Base-by-base conservation (phyloP, 37 sponge, comb jelly and placozoan species). In the Theonella swinhoei region DNA sequence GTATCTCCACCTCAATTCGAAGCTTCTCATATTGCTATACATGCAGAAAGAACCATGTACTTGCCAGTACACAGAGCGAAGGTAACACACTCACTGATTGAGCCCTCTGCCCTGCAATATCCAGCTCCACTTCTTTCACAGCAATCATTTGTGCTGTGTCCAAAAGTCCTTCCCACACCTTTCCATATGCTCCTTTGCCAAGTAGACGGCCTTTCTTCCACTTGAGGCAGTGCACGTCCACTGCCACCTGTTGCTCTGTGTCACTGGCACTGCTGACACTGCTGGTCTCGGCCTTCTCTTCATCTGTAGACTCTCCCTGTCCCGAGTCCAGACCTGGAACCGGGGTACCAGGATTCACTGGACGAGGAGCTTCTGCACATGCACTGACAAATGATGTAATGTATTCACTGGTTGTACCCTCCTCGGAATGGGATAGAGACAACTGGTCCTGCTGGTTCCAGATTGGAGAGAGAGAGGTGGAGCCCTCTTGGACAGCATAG, bases 51-150 rank as follows among this genome's bases (percentile, higher is more conserved):
- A 47, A 47, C 54, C 14, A 14, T 14, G 54, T 47, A 47, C 14
- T 47, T 47, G 54, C 54, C 7, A 14, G 14, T 14, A 7, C 14
- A 47, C 54, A 14, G 7, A 47, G 7, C 11, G 7, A 47, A 17
- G 7, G 54, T 29, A 34, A 11, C 1, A 2, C 14, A 82, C 95
- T 83, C 42, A 95, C 96, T 11, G 74, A 42, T 42, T 91, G 69
- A 4, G 94, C 97, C 61, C 65, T 85, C 62, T 93, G 83, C n/a
- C 59, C 62, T 9, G 88, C 94, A 77, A 39, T 42, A 61, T 96
- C 91, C 2, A 96, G 85, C 68, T 89, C 90, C 75, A 96, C 92
- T 76, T 96, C 94, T 60, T 96, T 96, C 59, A 96, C 94, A 23
- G 97, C 97, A 1, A 96, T 94, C 82, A 94, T 77, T 59, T 78